phyloP scores from a whole-genome alignment of 1,140 invertebrate species.

The Scaptomyza pallida region DNA sequence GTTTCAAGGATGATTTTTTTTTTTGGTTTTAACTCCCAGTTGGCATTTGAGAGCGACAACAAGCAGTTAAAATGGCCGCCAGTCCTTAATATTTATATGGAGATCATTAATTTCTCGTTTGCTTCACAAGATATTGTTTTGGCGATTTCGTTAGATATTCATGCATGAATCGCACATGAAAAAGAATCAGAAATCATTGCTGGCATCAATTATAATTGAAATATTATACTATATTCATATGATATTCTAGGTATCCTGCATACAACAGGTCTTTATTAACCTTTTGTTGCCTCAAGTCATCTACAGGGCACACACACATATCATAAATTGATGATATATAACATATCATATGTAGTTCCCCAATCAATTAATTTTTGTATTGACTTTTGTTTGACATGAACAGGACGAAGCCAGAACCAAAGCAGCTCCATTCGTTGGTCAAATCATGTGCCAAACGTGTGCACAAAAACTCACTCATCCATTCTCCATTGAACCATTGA shows the following conservation, averaged over 20 bases:
- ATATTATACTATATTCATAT: neutral
- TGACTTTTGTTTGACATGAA: constrained; percentile 37
- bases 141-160: neutral
- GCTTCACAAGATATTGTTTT: neutral
- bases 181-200: neutral
- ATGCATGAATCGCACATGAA: neutral
- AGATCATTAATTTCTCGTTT: constrained; percentile 37
- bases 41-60: constrained; percentile 15
- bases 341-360: constrained; percentile 30
- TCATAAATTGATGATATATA: neutral
- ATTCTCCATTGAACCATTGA: constrained; percentile 31
- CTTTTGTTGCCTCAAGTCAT: neutral
- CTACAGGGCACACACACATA: neutral
- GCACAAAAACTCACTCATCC: constrained; percentile 18
- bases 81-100: constrained; percentile 27
- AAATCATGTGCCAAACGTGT: constrained; percentile 27
- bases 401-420: constrained; percentile 24
- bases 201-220: too few species aligned
- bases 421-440: constrained; percentile 44
- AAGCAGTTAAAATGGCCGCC: constrained; percentile 24
- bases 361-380: constrained; percentile 63
- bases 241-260: too few species aligned
- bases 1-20: constrained; percentile 13
- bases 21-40: constrained; percentile 25
- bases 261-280: too few species aligned